Conservation (phyloP, 2,797 vertebrate species). For the Natrix natrix region DNA sequence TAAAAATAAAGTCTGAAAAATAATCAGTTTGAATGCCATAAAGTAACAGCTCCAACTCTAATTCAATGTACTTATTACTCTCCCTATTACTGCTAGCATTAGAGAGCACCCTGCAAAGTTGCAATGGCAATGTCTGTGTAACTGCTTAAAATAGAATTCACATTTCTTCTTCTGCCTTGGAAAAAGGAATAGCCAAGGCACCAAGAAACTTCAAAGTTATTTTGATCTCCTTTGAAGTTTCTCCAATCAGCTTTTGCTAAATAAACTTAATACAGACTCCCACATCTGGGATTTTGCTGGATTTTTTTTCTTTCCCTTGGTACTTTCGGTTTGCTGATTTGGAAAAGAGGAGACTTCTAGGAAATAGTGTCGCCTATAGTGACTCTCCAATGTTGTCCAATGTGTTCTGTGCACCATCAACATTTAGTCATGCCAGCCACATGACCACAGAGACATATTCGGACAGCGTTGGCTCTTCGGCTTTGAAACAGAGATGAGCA, state of each 20-base stretch:
- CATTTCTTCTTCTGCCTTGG: background rate
- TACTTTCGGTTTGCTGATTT: background rate
- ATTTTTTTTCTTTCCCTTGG: background rate
- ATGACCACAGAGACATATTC: too few relatives aligned
- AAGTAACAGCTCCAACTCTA: background rate
- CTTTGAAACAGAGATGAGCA: too few relatives aligned
- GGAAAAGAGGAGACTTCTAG: background rate
- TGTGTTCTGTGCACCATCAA: too few relatives aligned
- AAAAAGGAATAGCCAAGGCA: background rate
- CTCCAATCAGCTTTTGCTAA: conserved; percentile 9
- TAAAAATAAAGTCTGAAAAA: background rate
- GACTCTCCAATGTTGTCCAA: too few relatives aligned
- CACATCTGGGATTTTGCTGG: conserved; percentile 1
- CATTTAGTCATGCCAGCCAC: too few relatives aligned
- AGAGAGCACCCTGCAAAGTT: background rate
- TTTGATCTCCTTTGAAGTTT: conserved; percentile 30
- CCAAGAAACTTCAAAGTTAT: conserved; percentile 27
- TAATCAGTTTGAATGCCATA: background rate
- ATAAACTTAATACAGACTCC: conserved; percentile 16
- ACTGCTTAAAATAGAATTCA: conserved; percentile 10
- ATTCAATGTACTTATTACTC: conserved; percentile 12
- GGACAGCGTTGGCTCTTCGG: too few relatives aligned
- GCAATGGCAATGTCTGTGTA: background rate
- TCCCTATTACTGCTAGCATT: background rate
- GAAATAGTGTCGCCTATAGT: background rate